Conservation (phyloP, 2,113 vertebrate species). For the Misgurnus anguillicaudatus region DNA sequence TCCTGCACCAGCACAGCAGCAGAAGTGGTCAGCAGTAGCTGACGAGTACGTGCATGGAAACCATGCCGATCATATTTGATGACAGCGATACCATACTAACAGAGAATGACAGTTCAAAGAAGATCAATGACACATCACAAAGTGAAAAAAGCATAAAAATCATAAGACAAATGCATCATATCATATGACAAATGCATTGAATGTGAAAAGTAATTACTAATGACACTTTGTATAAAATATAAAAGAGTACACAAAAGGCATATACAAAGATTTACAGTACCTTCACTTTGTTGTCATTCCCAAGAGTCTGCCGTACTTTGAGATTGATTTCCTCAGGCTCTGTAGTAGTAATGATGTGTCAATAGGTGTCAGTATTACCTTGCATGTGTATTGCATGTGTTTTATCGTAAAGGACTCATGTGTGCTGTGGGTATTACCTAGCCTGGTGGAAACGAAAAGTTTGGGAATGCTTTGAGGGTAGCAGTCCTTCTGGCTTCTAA, state of each 20-base stretch:
- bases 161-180: too few relatives aligned
- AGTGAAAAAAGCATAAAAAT: too few relatives aligned
- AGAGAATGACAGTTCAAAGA: not conserved
- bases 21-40: constrained; percentile 84
- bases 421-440: constrained; percentile 72
- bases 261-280: constrained; percentile 63
- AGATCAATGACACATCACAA: not conserved
- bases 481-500: constrained; percentile 93
- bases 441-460: constrained; percentile 90
- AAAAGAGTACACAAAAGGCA: not conserved
- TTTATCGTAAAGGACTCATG: not conserved
- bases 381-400: not conserved
- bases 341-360: constrained; percentile 55
- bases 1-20: constrained; percentile 85
- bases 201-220: too few relatives aligned
- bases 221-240: not conserved
- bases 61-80: constrained; percentile 94
- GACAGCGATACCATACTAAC: constrained; percentile 87
- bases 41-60: constrained; percentile 86
- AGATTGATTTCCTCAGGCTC: constrained; percentile 89
- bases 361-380: not conserved
- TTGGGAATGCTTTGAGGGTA: constrained; percentile 91
- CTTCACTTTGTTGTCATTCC: constrained; percentile 88
- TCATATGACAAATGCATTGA: too few relatives aligned
- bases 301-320: constrained; percentile 87